A percentile compares a stretch with the other conserved stretches of the same genome.
Evolutionary conservation across 2,888 invertebrate species (phyloP).

Genomic region (Cyclophora albipunctata): DNA sequence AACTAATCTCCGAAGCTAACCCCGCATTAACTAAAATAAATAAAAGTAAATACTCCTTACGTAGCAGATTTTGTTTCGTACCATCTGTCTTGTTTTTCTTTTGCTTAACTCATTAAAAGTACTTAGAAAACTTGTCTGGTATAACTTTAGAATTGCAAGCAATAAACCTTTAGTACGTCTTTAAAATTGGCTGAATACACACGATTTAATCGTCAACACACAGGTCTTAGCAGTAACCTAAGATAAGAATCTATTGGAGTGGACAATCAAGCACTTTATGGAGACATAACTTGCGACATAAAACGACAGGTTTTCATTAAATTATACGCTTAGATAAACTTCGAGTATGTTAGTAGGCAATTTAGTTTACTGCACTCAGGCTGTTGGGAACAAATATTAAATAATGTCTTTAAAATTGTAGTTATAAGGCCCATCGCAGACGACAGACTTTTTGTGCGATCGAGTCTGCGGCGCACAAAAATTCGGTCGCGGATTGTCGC

Average conservation of each 20-base stretch:
- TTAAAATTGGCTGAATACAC: slow-evolving; percentile 10
- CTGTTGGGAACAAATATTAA: slow-evolving; percentile 7
- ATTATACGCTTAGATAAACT: slow-evolving; percentile 7
- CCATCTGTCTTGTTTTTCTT: too few relatives aligned
- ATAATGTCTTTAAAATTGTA: slow-evolving; percentile 13
- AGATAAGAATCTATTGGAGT: neutral
- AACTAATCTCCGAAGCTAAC: slow-evolving; percentile 39
- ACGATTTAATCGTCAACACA: neutral
- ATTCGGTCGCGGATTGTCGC: too few relatives aligned
- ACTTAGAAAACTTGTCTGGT: too few relatives aligned
- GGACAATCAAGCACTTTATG: neutral
- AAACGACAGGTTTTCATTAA: slow-evolving; percentile 7
- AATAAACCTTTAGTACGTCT: neutral
- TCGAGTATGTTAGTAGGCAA: neutral
- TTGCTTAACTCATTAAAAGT: too few relatives aligned
- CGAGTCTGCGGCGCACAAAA: too few relatives aligned
- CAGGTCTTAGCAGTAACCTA: neutral
- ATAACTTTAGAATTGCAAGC: too few relatives aligned
- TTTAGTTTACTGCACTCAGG: slow-evolving; percentile 3
- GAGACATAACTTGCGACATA: too few relatives aligned
- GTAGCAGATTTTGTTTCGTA: too few relatives aligned
- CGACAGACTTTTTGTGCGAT: too few relatives aligned
- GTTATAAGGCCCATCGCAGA: too few relatives aligned
- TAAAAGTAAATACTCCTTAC: too few relatives aligned
- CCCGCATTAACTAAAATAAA: slow-evolving; percentile 26